A percentile compares a stretch with the other conserved stretches of the same genome.
Evolutionary conservation across 2,888 invertebrate species (phyloP).

Genomic region (Protonemura montana): DNA sequence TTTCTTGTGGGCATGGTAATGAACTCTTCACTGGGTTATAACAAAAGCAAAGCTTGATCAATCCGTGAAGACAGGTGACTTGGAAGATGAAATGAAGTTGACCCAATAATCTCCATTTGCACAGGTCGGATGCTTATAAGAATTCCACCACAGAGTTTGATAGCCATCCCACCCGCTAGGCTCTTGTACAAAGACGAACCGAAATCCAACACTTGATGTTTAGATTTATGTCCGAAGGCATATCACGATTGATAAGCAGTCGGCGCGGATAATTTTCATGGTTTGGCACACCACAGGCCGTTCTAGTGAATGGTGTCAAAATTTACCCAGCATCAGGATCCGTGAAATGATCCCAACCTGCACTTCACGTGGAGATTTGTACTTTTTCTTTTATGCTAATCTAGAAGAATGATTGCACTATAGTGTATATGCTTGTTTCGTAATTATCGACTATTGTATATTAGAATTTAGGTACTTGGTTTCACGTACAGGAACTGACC

Average conservation of each 20-base stretch:
- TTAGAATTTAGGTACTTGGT: background rate
- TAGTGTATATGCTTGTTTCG: background rate
- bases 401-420: background rate
- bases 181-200: background rate
- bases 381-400: slow-evolving; percentile 7
- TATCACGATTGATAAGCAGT: background rate
- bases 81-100: background rate
- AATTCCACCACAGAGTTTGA: background rate
- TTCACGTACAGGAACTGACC: background rate
- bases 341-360: background rate
- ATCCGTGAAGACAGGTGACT: background rate
- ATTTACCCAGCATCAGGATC: background rate
- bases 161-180: background rate
- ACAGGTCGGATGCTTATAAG: background rate
- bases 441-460: background rate
- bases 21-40: background rate
- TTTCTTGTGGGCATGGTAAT: background rate
- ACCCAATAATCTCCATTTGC: background rate
- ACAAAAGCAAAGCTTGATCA: background rate
- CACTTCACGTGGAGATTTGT: background rate
- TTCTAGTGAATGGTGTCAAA: background rate
- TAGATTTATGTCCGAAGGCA: background rate
- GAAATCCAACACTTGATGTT: background rate
- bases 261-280: background rate
- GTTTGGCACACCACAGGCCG: background rate